Percentiles rank a stretch among this genome's conserved stretches.
Conservation (phyloP, 2,888 invertebrate species). For the Scaptomyza cyrtandrae region DNA sequence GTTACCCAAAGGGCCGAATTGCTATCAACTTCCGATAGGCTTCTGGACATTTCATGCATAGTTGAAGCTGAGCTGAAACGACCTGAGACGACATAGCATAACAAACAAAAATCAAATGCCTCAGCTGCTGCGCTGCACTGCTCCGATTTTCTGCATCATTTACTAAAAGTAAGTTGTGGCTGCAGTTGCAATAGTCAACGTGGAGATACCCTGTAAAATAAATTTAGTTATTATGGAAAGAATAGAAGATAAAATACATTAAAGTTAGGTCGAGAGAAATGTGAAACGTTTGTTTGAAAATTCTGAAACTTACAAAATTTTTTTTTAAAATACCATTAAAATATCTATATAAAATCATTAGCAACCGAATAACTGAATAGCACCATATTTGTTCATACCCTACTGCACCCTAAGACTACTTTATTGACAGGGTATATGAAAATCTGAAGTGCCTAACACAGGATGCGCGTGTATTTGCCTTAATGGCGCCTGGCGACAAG, state of each 20-base stretch:
- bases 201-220: conserved; percentile 31
- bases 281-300: too few relatives aligned
- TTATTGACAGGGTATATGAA: conserved; percentile 38
- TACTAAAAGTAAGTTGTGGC: conserved; percentile 23
- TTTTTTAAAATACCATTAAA: background rate
- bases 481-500: conserved; percentile 55
- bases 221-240: background rate
- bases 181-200: background rate
- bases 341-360: background rate
- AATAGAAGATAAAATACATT: background rate
- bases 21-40: conserved; percentile 74
- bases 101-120: conserved; percentile 77
- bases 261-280: too few relatives aligned
- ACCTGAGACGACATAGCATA: conserved; percentile 46
- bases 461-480: conserved; percentile 71
- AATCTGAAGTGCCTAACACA: conserved; percentile 66
- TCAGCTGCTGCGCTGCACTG: conserved; percentile 37
- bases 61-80: conserved; percentile 43
- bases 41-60: conserved; percentile 63
- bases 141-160: conserved; percentile 77
- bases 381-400: background rate
- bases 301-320: too few relatives aligned
- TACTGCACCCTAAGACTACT: background rate
- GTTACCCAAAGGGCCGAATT: conserved; percentile 55
- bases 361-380: background rate